Evolutionary conservation across 2,113 vertebrate species (phyloP).

Genomic region (Shinisaurus crocodilurus): DNA sequence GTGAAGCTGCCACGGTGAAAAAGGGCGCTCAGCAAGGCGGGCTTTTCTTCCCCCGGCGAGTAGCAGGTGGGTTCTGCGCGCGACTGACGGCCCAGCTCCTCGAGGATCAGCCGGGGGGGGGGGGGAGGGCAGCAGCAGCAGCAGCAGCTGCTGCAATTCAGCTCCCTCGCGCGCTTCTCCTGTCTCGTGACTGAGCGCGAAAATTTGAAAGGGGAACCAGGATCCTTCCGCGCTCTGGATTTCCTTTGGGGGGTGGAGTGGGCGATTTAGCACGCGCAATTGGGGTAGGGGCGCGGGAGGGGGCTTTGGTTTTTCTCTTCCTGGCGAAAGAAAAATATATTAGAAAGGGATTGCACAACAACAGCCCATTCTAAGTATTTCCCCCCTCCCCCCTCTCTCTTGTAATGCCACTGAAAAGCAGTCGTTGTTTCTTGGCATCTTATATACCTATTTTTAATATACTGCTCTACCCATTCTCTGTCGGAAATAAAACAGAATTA

Average conservation of each 20-base stretch:
- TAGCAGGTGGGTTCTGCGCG: neutral
- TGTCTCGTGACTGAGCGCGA: rapidly evolving
- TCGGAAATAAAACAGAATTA: neutral
- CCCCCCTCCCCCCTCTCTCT: neutral
- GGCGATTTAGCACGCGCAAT: rapidly evolving
- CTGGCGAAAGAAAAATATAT: too few relatives aligned
- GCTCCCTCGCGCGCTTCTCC: neutral
- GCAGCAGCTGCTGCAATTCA: too few relatives aligned
- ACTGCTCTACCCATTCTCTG: too few relatives aligned
- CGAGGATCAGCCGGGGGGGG: neutral
- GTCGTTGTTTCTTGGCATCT: neutral
- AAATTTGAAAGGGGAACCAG: neutral
- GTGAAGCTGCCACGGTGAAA: neutral
- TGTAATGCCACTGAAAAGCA: neutral
- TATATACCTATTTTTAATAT: neutral
- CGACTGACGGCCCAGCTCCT: neutral
- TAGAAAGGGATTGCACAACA: too few relatives aligned
- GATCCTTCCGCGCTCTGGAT: too few relatives aligned
- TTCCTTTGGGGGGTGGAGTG: too few relatives aligned
- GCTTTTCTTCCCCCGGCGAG: neutral
- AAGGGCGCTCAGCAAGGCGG: neutral
- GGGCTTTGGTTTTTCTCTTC: too few relatives aligned
- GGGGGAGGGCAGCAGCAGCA: too few relatives aligned
- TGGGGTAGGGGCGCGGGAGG: too few relatives aligned
- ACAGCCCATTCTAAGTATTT: too few relatives aligned